These are phyloP conservation scores for Phalacrocorax pelagicus DNA, from an alignment of 2,113 vertebrate genomes.

Conservation along the genomic window DNA sequence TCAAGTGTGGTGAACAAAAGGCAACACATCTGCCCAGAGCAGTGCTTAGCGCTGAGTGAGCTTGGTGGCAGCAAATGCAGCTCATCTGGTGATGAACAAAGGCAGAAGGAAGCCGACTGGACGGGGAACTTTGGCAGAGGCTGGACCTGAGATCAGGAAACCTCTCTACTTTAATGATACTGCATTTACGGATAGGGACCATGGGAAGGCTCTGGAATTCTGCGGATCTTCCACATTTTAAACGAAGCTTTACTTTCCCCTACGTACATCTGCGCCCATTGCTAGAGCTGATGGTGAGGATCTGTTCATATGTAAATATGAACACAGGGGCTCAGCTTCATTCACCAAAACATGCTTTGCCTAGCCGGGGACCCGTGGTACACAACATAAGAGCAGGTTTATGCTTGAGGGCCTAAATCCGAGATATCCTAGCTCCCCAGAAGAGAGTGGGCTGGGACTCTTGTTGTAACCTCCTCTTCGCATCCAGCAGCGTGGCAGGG, in stretches of 20 bases:
- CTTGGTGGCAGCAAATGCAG: too few species aligned
- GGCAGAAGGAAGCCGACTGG: background rate
- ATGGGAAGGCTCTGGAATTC: background rate
- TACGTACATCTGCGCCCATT: background rate
- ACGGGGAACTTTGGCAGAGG: background rate
- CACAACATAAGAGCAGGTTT: background rate
- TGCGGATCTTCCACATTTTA: background rate
- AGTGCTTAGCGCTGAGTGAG: accelerated
- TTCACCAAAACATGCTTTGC: background rate
- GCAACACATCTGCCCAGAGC: background rate
- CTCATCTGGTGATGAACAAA: background rate
- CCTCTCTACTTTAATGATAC: background rate
- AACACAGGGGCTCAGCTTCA: background rate
- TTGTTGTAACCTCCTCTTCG: background rate
- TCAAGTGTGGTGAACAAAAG: accelerated
- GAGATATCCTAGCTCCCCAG: background rate
- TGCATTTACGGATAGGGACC: background rate
- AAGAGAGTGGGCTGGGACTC: background rate
- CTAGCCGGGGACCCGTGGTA: background rate
- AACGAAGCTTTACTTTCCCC: background rate
- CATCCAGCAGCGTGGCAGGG: accelerated
- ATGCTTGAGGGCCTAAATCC: accelerated
- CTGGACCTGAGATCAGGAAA: background rate
- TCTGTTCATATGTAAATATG: too few species aligned
- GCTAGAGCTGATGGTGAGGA: background rate